phyloP scores from a whole-genome alignment of 2,113 vertebrate genomes.

The Gobiocypris rarus region DNA sequence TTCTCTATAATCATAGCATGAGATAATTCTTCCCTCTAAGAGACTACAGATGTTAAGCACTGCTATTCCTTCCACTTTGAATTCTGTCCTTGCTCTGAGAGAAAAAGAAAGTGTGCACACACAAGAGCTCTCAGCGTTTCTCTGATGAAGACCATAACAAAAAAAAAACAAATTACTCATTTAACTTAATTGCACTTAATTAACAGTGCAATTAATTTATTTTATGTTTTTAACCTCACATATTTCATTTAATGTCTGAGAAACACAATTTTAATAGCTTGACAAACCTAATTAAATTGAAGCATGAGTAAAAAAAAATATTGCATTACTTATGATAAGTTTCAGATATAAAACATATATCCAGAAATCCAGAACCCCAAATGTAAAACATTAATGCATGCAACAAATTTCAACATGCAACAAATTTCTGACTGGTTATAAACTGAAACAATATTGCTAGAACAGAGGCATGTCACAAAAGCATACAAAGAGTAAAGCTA shows the following conservation, averaged over 20 bases:
- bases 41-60: slow-evolving; percentile 51
- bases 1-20: slow-evolving; percentile 37
- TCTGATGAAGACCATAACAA: slow-evolving; percentile 27
- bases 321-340: not conserved
- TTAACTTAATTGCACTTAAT: no score
- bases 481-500: not conserved
- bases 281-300: not conserved
- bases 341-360: not conserved
- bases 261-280: not conserved
- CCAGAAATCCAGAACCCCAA: no score
- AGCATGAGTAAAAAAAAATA: not conserved
- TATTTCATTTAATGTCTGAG: not conserved
- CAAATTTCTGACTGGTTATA: not conserved
- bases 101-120: slow-evolving; percentile 21
- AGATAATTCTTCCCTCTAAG: slow-evolving; percentile 41
- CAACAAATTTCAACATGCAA: no score
- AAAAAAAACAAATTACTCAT: not conserved
- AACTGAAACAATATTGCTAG: not conserved
- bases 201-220: not conserved
- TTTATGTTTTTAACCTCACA: not conserved
- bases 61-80: slow-evolving; percentile 38
- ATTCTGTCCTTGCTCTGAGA: slow-evolving; percentile 20
- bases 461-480: not conserved
- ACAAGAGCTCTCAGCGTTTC: slow-evolving; percentile 24
- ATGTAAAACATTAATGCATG: no score